Base-by-base conservation (phyloP, 2,797 vertebrate genomes). In the Merluccius polli region DNA sequence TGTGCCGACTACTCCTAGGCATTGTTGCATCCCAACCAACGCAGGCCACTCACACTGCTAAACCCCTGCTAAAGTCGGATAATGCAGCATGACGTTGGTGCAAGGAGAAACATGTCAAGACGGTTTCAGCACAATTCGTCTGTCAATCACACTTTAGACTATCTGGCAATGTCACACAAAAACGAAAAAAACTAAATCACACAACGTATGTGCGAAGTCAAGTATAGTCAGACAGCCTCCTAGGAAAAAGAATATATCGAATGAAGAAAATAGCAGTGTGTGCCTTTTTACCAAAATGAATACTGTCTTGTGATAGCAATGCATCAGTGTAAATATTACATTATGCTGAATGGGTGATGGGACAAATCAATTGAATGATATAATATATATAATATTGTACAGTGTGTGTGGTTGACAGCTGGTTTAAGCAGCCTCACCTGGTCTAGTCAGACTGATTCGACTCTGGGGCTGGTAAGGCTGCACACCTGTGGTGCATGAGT, bases 161-260 rank as follows among this genome's bases (percentile, higher is more conserved):
- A 18, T 52, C 16, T n/a, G n/a, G n/a, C n/a, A n/a, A n/a, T n/a
- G n/a, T n/a, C n/a, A n/a, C n/a, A n/a, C n/a, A n/a, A n/a, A n/a
- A n/a, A n/a, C n/a, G n/a, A n/a, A n/a, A n/a, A n/a, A n/a, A n/a
- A n/a, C n/a, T n/a, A n/a, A n/a, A n/a, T n/a, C n/a, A n/a, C n/a
- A n/a, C n/a, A n/a, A n/a, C n/a, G n/a, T n/a, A n/a, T n/a, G n/a
- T 24, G 52, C 52, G 24, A 63, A 3, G 52, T 9, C 80, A 87
- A 88, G 88, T 90, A 90, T 89, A 90, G 87, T 72, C 73, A 82
- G 68, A 87, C 77, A 77, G 68, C 75, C 67, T 85, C 83, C 77
- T 80, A 82, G 77, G 80, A n/a, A 86, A 78, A 63, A 63, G 6
- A 27, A 63, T 63, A n/a, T n/a, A n/a, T n/a, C n/a, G 59, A 63